These are phyloP conservation scores for Patella caerulea DNA, from an alignment of 2,888 invertebrate species.

Conservation along the genomic window DNA sequence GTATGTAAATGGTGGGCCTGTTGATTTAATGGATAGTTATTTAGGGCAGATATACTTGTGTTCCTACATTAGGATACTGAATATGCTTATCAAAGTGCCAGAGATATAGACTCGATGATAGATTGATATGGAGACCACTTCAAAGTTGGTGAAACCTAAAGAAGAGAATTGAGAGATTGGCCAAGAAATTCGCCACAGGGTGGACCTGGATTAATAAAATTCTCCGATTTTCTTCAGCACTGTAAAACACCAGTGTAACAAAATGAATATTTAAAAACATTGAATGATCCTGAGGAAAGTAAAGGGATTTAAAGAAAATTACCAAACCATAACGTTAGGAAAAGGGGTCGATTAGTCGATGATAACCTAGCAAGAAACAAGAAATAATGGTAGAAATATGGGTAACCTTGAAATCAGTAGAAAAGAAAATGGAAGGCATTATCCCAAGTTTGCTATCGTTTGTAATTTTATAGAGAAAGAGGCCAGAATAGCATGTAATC, in stretches of 20 bases:
- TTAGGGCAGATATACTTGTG: neutral
- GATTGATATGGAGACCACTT: neutral
- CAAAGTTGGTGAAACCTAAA: neutral
- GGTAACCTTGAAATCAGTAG: neutral
- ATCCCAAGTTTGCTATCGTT: neutral
- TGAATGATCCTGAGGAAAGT: neutral
- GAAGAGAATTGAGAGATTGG: neutral
- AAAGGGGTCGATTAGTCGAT: neutral
- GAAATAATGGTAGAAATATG: neutral
- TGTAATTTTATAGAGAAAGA: slow-evolving; percentile 2
- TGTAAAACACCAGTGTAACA: neutral
- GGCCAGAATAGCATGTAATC: slow-evolving; percentile 5
- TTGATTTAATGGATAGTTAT: no score
- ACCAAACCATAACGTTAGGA: neutral
- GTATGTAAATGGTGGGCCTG: no score
- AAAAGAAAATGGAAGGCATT: neutral
- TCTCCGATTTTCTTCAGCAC: slow-evolving; percentile 1
- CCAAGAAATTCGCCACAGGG: neutral
- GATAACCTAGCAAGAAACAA: neutral
- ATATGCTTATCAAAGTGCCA: neutral
- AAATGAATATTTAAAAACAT: neutral
- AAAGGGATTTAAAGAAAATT: neutral
- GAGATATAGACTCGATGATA: neutral
- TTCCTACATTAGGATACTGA: neutral
- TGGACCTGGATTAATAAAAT: neutral